Evolutionary conservation across 2,888 invertebrate genomes (phyloP).

Genomic region (Tinea semifulvella): DNA sequence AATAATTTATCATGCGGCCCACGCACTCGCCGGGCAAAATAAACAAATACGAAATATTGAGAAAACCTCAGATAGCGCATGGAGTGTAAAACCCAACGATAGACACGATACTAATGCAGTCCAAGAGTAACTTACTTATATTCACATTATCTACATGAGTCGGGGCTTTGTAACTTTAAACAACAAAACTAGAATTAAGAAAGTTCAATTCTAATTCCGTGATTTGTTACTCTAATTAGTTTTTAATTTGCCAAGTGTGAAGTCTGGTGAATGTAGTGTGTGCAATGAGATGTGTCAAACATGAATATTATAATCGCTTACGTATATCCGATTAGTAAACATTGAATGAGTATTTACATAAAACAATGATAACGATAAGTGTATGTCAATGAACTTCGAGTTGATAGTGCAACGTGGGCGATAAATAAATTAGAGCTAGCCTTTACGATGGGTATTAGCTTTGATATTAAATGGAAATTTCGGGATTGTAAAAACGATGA

Average conservation of each 20-base stretch:
- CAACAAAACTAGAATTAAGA: background rate
- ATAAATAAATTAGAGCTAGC: no score
- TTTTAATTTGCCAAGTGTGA: background rate
- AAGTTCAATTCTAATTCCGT: background rate
- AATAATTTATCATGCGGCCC: conserved; percentile 61
- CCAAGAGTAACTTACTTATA: conserved; percentile 61
- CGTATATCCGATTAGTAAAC: background rate
- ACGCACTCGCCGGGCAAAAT: conserved; percentile 52
- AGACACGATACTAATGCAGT: conserved; percentile 43
- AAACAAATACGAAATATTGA: conserved; percentile 53
- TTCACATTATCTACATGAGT: conserved; percentile 65
- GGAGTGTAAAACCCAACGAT: conserved; percentile 65
- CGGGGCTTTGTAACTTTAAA: conserved; percentile 46
- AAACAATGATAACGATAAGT: conserved; percentile 7
- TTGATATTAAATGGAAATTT: no score
- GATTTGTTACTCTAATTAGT: background rate
- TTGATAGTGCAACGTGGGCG: background rate
- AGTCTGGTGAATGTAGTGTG: background rate
- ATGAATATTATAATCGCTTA: background rate
- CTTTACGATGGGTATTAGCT: no score
- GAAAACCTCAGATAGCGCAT: conserved; percentile 37
- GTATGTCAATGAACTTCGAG: conserved; percentile 3
- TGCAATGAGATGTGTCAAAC: background rate
- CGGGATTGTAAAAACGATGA: background rate
- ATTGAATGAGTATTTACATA: background rate